Evolutionary conservation across 2,888 invertebrate species (phyloP).

Genomic region (Octonoba sinensis): DNA sequence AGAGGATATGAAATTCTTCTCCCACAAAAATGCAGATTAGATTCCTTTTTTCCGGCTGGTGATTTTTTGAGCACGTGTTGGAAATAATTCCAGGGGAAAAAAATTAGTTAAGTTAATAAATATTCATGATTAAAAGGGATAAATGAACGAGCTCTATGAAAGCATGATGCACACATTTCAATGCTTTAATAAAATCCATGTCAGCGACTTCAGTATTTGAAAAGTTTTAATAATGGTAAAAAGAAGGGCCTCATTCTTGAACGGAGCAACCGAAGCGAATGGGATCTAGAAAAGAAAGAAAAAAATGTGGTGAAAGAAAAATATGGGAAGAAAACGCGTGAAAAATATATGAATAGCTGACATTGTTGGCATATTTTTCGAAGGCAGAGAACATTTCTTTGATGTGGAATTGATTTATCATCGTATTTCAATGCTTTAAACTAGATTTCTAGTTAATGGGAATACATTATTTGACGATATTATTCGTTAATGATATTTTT

Average conservation of each 20-base stretch:
- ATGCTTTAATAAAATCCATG: neutral
- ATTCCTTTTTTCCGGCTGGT: constrained; percentile 5
- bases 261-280: no score
- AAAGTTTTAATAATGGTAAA: constrained; percentile 31
- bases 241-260: neutral
- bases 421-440: no score
- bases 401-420: no score
- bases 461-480: no score
- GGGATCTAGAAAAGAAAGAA: no score
- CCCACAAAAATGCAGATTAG: constrained; percentile 20
- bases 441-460: no score
- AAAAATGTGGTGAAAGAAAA: no score
- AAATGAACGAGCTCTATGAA: constrained; percentile 1
- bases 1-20: constrained; percentile 7
- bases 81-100: constrained; percentile 12
- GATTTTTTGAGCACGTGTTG: neutral
- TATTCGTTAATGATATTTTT: no score
- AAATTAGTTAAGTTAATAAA: constrained; percentile 33
- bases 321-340: no score
- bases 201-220: constrained; percentile 8
- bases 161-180: neutral
- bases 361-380: no score
- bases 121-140: constrained; percentile 25
- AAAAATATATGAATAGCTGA: no score
- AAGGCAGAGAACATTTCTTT: no score